Evolutionary conservation across 2,888 invertebrate species (phyloP).

Genomic region (Leptothorax acervorum): DNA sequence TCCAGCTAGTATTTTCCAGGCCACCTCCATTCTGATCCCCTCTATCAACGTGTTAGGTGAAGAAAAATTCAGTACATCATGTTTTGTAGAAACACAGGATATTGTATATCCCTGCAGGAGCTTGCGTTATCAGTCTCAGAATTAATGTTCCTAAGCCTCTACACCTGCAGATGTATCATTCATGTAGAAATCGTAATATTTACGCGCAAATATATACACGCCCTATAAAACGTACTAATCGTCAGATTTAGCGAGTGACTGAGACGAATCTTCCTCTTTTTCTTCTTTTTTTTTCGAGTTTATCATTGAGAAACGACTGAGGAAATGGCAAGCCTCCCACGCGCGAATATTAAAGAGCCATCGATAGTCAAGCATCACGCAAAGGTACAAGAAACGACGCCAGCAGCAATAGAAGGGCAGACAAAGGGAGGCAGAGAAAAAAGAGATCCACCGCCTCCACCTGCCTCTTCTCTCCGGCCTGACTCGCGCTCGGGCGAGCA

Average conservation of each 20-base stretch:
- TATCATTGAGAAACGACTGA: slow-evolving; percentile 12
- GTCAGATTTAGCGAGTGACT: slow-evolving; percentile 18
- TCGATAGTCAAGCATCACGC: slow-evolving; percentile 70
- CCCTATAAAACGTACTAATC: not conserved
- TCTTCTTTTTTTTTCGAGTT: not conserved
- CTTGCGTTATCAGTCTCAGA: not conserved
- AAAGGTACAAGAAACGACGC: slow-evolving; percentile 63
- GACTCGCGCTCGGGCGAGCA: slow-evolving; percentile 77
- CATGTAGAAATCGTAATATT: not conserved
- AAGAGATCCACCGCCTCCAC: slow-evolving; percentile 66
- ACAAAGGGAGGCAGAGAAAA: slow-evolving; percentile 71
- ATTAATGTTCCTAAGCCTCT: not conserved
- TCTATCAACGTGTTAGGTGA: slow-evolving; percentile 57
- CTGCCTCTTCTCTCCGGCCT: slow-evolving; percentile 63
- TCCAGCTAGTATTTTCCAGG: slow-evolving; percentile 74
- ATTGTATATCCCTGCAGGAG: not conserved
- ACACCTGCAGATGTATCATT: not conserved
- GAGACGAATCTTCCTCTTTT: not conserved
- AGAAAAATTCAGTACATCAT: slow-evolving; percentile 50
- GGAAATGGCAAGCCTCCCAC: slow-evolving; percentile 53
- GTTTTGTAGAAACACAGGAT: slow-evolving; percentile 53
- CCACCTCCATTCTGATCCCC: slow-evolving; percentile 57
- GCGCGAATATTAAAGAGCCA: slow-evolving; percentile 68
- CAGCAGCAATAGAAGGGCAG: slow-evolving; percentile 48
- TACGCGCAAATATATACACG: not conserved